phyloP scores from a whole-genome alignment of 2,888 invertebrate genomes.

The Achlya flavicornis region DNA sequence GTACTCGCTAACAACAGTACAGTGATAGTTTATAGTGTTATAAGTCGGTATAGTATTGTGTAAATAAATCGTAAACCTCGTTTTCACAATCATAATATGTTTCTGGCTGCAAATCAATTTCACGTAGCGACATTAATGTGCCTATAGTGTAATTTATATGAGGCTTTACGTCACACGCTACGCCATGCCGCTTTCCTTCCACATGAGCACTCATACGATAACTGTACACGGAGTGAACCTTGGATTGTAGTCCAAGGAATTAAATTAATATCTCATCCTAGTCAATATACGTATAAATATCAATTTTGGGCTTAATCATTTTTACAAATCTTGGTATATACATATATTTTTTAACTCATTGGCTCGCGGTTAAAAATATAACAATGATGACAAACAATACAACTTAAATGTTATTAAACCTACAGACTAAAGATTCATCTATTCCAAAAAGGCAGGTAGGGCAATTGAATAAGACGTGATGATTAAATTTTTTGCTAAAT shows the following conservation, averaged over 20 bases:
- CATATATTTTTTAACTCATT: no score
- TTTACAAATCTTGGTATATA: no score
- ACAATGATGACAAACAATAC: no score
- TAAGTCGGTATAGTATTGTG: constrained; percentile 75
- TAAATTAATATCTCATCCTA: constrained; percentile 42
- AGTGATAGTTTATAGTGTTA: constrained; percentile 75
- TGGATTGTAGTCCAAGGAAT: constrained; percentile 57
- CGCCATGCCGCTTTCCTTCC: constrained; percentile 67
- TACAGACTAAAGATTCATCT: background rate
- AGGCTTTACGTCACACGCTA: constrained; percentile 75
- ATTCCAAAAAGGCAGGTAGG: background rate
- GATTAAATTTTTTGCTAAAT: constrained; percentile 11
- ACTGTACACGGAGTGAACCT: constrained; percentile 41
- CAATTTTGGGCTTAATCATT: no score
- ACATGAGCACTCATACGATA: constrained; percentile 66
- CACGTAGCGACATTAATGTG: constrained; percentile 83
- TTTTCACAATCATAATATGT: constrained; percentile 84
- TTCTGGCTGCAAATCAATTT: constrained; percentile 84
- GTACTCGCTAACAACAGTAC: constrained; percentile 48
- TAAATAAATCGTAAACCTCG: constrained; percentile 84
- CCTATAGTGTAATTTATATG: constrained; percentile 83
- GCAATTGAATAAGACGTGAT: constrained; percentile 19
- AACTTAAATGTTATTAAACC: background rate
- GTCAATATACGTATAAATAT: constrained; percentile 1
- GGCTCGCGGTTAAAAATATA: no score